Percentiles rank a stretch among this genome's conserved stretches.
These are phyloP conservation scores for Zaprionus lachaisei DNA, from an alignment of 1,140 invertebrate species.

Conservation along the genomic window DNA sequence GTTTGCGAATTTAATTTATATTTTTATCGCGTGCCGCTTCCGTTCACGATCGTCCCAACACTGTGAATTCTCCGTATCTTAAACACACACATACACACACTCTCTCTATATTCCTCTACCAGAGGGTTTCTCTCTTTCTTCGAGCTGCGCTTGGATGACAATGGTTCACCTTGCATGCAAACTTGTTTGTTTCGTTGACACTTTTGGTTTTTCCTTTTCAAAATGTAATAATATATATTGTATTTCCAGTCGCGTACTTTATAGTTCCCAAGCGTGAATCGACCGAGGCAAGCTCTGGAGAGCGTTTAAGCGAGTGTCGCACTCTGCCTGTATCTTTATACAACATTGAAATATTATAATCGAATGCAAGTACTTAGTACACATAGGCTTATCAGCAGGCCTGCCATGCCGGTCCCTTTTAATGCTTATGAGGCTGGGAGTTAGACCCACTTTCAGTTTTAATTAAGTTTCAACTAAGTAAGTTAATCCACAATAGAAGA, in stretches of 20 bases:
- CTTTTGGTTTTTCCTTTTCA: constrained; percentile 58
- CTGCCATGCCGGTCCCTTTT: constrained; percentile 63
- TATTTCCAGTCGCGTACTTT: constrained; percentile 28
- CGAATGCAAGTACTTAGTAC: neutral
- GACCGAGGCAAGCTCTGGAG: constrained; percentile 25
- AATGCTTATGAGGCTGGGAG: constrained; percentile 55
- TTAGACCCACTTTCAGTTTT: constrained; percentile 49
- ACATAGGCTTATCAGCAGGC: constrained; percentile 41
- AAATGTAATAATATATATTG: neutral
- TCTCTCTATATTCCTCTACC: neutral
- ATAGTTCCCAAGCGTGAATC: constrained; percentile 1
- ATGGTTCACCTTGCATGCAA: constrained; percentile 54
- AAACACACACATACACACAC: neutral
- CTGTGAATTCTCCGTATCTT: neutral
- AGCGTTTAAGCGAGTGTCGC: constrained; percentile 16
- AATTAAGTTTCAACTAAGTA: constrained; percentile 12
- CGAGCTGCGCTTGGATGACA: constrained; percentile 29
- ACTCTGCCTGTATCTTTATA: constrained; percentile 34
- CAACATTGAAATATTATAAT: constrained; percentile 14
- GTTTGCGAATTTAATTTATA: constrained; percentile 27
- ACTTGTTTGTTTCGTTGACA: constrained; percentile 53
- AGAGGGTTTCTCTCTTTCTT: neutral
- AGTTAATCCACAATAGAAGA: constrained; percentile 25
- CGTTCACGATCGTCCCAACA: constrained; percentile 36
- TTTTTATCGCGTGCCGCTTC: constrained; percentile 66